A percentile compares a stretch with the other conserved stretches of the same genome.
These are phyloP conservation scores for Hofmannophila pseudospretella DNA, from an alignment of 2,888 invertebrate species.

Conservation along the genomic window DNA sequence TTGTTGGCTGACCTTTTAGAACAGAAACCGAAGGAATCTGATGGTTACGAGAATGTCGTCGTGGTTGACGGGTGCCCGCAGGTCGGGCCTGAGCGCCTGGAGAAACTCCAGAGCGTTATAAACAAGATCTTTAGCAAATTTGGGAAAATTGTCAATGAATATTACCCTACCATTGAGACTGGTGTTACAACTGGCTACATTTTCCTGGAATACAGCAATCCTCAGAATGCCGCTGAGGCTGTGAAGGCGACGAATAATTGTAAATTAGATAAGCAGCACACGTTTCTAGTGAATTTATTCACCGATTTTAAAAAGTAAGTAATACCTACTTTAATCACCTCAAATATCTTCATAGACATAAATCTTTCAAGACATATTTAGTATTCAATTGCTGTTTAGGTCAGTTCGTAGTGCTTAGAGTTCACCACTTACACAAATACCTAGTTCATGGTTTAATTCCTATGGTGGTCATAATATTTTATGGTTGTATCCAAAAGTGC, in stretches of 20 bases:
- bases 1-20: constrained; percentile 93
- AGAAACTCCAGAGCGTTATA: constrained; percentile 94
- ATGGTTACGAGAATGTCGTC: constrained; percentile 96
- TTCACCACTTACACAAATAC: too few relatives aligned
- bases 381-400: too few relatives aligned
- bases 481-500: too few relatives aligned
- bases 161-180: constrained; percentile 90
- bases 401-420: too few relatives aligned
- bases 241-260: constrained; percentile 93
- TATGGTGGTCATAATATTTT: too few relatives aligned
- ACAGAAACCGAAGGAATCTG: constrained; percentile 94
- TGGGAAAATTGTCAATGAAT: constrained; percentile 90
- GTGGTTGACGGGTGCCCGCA: constrained; percentile 98
- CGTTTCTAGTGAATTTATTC: constrained; percentile 95
- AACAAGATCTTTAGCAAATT: constrained; percentile 93
- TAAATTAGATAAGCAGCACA: constrained; percentile 97
- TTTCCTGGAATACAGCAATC: constrained; percentile 93
- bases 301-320: constrained; percentile 95
- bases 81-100: constrained; percentile 93
- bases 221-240: constrained; percentile 91
- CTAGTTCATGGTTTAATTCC: too few relatives aligned
- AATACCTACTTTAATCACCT: constrained; percentile 9
- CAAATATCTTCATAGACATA: too few relatives aligned
- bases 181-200: constrained; percentile 95
- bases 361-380: too few relatives aligned